Percentiles rank a stretch among this genome's conserved stretches.
Conservation (phyloP, 1,140 invertebrate genomes). For the Bombus affinis region DNA sequence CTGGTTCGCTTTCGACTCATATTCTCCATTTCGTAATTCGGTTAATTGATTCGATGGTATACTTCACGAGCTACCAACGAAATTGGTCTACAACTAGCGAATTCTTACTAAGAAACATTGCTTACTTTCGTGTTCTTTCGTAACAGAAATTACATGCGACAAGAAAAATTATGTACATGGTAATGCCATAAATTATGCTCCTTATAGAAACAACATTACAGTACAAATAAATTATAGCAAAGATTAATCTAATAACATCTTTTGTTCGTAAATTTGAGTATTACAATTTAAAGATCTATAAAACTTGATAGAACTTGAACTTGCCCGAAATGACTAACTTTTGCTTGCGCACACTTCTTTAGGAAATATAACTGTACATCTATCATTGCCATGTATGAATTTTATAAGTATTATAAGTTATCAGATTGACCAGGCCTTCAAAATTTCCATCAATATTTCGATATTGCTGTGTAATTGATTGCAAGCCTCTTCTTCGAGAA, state of each 20-base stretch:
- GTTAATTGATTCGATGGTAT: slow-evolving; percentile 48
- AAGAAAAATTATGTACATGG: not conserved
- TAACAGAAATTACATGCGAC: not conserved
- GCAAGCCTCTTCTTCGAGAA: not conserved
- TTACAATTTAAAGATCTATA: not conserved
- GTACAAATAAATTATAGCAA: not conserved
- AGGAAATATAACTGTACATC: too few relatives aligned
- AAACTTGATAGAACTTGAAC: not conserved
- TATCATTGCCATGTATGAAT: not conserved
- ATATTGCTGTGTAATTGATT: not conserved
- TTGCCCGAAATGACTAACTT: too few relatives aligned
- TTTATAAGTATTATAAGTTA: not conserved
- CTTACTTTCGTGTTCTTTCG: not conserved
- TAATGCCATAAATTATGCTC: not conserved
- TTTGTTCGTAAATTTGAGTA: not conserved
- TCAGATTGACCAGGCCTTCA: too few relatives aligned
- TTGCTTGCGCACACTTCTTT: too few relatives aligned
- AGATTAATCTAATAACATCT: not conserved
- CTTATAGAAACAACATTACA: too few relatives aligned
- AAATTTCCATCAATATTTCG: not conserved
- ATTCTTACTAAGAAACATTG: not conserved
- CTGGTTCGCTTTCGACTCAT: slow-evolving; percentile 31
- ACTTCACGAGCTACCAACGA: not conserved
- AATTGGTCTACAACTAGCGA: not conserved
- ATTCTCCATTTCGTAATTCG: slow-evolving; percentile 58